Evolutionary conservation across 2,888 invertebrate genomes (phyloP).

Genomic region (Cheilosia urbana): DNA sequence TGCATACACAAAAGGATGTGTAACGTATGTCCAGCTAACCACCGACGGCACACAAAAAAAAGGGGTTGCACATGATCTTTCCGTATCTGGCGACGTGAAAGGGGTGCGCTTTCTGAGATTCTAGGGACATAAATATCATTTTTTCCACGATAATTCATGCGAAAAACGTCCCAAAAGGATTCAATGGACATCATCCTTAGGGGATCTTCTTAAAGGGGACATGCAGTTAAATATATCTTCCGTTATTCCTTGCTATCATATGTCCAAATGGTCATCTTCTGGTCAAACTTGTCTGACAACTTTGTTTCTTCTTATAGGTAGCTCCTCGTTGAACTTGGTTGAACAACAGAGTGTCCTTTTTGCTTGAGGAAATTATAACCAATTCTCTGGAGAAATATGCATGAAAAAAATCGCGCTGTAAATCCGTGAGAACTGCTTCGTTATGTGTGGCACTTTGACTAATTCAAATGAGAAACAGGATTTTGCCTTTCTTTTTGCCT

Average conservation of each 20-base stretch:
- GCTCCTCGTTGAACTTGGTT: slow-evolving; percentile 1
- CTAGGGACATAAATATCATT: slow-evolving; percentile 69
- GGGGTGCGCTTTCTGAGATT: slow-evolving; percentile 44
- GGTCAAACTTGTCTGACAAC: slow-evolving; percentile 73
- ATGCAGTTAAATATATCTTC: slow-evolving; percentile 50
- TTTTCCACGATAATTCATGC: slow-evolving; percentile 68
- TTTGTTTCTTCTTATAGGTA: slow-evolving; percentile 34
- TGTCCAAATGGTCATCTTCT: slow-evolving; percentile 73
- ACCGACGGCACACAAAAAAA: slow-evolving; percentile 15
- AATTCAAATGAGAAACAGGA: slow-evolving; percentile 68
- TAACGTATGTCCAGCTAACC: slow-evolving; percentile 53
- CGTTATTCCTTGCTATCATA: slow-evolving; percentile 68
- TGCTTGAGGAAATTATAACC: slow-evolving; percentile 52
- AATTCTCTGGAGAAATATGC: slow-evolving; percentile 35
- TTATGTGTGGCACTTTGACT: slow-evolving; percentile 67
- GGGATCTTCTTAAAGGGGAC: slow-evolving; percentile 62
- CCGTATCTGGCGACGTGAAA: not conserved
- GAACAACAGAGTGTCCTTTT: slow-evolving; percentile 54
- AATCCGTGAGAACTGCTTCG: slow-evolving; percentile 73
- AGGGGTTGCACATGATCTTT: slow-evolving; percentile 57
- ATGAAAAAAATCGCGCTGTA: slow-evolving; percentile 17
- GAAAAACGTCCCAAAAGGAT: slow-evolving; percentile 73
- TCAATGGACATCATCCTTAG: slow-evolving; percentile 38
- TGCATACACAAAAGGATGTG: slow-evolving; percentile 68
- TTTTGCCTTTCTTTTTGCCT: slow-evolving; percentile 16